Base-by-base conservation (phyloP, 2,113 vertebrate species). In the Psophia crepitans region DNA sequence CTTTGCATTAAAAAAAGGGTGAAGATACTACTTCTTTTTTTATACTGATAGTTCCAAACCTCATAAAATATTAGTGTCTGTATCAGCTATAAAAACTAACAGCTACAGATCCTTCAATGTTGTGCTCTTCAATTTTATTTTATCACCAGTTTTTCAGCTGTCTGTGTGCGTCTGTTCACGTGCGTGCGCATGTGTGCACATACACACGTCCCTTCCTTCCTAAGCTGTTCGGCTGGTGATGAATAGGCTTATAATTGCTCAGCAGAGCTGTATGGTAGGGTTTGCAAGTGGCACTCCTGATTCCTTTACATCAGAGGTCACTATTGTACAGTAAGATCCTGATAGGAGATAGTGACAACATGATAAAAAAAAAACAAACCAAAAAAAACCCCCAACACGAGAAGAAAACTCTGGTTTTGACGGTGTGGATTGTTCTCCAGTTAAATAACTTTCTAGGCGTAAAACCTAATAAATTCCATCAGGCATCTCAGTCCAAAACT, bases 51-150 rank as follows among this genome's bases (percentile, higher is more conserved):
- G 89, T 97, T 98, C 90, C 84, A 98, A 98, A 97, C 93, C 97
- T 97, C 98, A 97, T 98, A 98, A 98, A 98, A 97, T 98, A 98
- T 97, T 98, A 98, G 96, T 97, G 96, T 97, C 98, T 97, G 97
- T 86, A 96, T 97, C 91, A 94, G 97, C 96, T 95, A 97, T 98
- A 98, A 98, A 98, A 98, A 98, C 97, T 98, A 98, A 98, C 97
- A 97, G 95, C 93, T 97, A 83, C 75, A 80, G 96, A 96, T 96
- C 91, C 95, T 95, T 97, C 95, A 96, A 94, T 95, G 90, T 91
- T 86, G 75, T 88, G 90, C 90, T 97, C 96, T 96, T 97, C 96
- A 93, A 90, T 97, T 97, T 96, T 81, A 83, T 96, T 97, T 98
- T 97, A 97, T 95, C 84, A 73, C 41, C 33, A 43, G 81, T 69